Evolutionary conservation across 2,113 vertebrate species (phyloP).

Genomic region (Chaenocephalus aceratus): DNA sequence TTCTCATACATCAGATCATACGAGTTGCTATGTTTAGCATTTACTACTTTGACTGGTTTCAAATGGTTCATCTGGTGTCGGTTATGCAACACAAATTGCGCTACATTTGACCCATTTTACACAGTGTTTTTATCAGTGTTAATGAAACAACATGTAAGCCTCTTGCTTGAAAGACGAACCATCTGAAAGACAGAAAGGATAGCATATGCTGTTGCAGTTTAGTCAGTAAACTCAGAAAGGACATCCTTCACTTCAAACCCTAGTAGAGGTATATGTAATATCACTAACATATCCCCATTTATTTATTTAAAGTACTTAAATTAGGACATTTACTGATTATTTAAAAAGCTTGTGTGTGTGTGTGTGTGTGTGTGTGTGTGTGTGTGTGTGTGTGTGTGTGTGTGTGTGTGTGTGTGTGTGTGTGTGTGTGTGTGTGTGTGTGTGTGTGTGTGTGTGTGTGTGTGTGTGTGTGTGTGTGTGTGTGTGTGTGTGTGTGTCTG

Average conservation of each 20-base stretch:
- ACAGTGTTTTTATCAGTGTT: background rate
- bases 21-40: background rate
- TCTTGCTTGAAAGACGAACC: background rate
- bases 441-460: constrained; percentile 23
- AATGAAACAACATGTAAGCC: background rate
- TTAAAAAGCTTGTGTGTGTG: constrained; percentile 9
- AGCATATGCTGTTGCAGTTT: background rate
- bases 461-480: constrained; percentile 19
- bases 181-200: background rate
- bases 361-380: constrained; percentile 23
- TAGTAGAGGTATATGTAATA: background rate
- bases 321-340: background rate
- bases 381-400: constrained; percentile 19
- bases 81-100: background rate
- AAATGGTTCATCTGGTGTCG: background rate
- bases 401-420: constrained; percentile 25
- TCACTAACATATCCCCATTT: background rate
- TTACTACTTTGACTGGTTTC: background rate
- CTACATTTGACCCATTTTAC: background rate
- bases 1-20: background rate
- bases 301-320: background rate
- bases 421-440: constrained; percentile 18
- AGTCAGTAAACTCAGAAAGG: background rate
- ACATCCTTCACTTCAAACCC: background rate
- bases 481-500: constrained; percentile 29